Base-by-base conservation (phyloP, 2,888 invertebrate genomes). In the Callyntrura sp. region DNA sequence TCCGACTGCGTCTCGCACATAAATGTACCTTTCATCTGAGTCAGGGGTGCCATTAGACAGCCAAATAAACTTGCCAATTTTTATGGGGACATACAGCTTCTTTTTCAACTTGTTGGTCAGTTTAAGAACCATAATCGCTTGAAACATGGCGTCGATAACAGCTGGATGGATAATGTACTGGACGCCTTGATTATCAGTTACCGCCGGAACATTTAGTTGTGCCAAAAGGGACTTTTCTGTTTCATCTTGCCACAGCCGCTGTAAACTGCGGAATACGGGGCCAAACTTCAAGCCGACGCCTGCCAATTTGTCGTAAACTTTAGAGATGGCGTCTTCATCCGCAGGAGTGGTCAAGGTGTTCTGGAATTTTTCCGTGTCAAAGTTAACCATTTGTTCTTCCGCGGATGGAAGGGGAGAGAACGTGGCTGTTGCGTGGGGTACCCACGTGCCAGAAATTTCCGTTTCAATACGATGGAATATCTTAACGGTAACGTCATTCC, bases 31-130 rank as follows among this genome's bases (percentile, higher is more conserved):
- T 1, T 2, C 14, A 0, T 12, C 57, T 11, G 5, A 5, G 45
- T 14, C 5, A n/a, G 55, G 20, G 14, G 28, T 76, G 0, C 81
- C 65, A 35, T n/a, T n/a, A n/a, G n/a, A n/a, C n/a, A 91, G 57
- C 91, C 91, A 91, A n/a, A 89, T 23, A 25, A 91, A 90, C 55
- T 91, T 91, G 23, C 25, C 43, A 25, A 91, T 89, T 3, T 25
- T 55, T 45, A 91, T 85, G 11, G 91, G 91, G 0, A 91, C 83
- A 17, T 83, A 45, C 1, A 91, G 73, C 45, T 81, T 68, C 4
- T 28, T 35, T 48, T 83, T 78, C 0, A 81, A 55, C 20, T 86
- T 81, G 17, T 79, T 68, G 4, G 51, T 17, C 20, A 70, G 84
- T 17, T 81, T 35, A 14, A 70, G 65, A 48, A 86, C 14, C 76